Evolutionary conservation across 2,797 vertebrate genomes (phyloP), one percentile per base, ranked within the genome.

Genomic region (Centropyge bicolor): DNA sequence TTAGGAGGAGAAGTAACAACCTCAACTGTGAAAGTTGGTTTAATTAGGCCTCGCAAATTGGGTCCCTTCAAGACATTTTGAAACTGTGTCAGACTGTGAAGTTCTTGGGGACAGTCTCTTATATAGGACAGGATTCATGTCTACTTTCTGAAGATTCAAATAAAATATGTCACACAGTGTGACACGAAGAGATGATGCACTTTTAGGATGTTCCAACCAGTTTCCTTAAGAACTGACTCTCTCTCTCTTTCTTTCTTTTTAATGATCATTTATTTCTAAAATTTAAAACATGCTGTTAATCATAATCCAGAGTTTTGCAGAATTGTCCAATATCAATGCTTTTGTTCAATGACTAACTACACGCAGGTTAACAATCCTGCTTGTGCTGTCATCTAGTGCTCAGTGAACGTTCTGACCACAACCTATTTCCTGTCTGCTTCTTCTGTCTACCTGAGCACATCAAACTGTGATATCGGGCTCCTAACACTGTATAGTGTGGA

Each of bases 31-130:
- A 49, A 81, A 76, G 49, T 59, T 73, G 31, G 8, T 72, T 24
- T 61, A 77, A 74, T 65, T 70, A 52, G 48, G 51, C 0, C 40
- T 76, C 1, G 3, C 13, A 76, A 82, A 80, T 31, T 3, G 69
- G 52, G 46, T 72, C 80, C 46, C 14, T 40, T 36, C 63, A 31
- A 65, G 57, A 77, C 35, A 54, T 51, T 20, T 22, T 55, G 24
- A 80, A 87, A 74, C 67, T 51, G 64, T 82, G 80, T 81, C 77
- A 74, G 13, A 22, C 70, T 51, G 52, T 35, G 35, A 49, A 68
- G 49, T 46, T 41, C 22, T 49, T 38, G 17, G 56, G 35, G 45
- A 2, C 35, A 43, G 31, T 70, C 24, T 66, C 31, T 19, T 40
- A 61, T 73, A 14, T 70, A 41, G 17, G 67, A 38, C 56, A 1